phyloP scores from a whole-genome alignment of 2,888 invertebrate species.

The Steinernema hermaphroditum region DNA sequence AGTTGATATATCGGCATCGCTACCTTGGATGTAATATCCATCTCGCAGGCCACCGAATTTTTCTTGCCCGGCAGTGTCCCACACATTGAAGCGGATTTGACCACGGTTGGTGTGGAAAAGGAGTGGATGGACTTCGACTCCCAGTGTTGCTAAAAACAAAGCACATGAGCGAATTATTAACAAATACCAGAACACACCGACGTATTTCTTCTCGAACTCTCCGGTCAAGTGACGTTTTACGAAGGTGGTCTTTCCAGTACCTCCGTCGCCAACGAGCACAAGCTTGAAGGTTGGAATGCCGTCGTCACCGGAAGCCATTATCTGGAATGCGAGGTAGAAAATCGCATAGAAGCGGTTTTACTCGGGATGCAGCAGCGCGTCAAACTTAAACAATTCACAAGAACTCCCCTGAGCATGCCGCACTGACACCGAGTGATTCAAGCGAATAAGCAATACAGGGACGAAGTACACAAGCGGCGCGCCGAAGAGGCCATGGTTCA shows the following conservation, averaged over 20 bases:
- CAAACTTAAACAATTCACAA: too few relatives aligned
- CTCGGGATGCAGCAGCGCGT: too few relatives aligned
- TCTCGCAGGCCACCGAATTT: conserved; percentile 98
- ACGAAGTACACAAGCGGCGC: too few relatives aligned
- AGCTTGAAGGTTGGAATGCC: conserved; percentile 69
- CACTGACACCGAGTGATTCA: too few relatives aligned
- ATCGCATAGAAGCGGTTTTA: too few relatives aligned
- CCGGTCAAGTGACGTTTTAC: conserved; percentile 99
- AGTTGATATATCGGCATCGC: too few relatives aligned
- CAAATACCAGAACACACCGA: conserved; percentile 70
- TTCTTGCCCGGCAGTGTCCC: conserved; percentile 83
- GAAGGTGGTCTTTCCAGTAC: conserved; percentile 99
- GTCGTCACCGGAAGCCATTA: conserved; percentile 46
- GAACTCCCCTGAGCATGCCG: too few relatives aligned
- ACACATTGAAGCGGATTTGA: conserved; percentile 91
- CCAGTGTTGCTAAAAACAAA: conserved; percentile 83
- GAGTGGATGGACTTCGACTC: conserved; percentile 97
- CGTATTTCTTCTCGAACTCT: conserved; percentile 99
- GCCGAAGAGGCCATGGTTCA: too few relatives aligned
- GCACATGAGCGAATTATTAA: background rate
- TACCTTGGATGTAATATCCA: conserved; percentile 98
- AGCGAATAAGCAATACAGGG: too few relatives aligned
- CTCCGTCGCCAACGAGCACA: conserved; percentile 97
- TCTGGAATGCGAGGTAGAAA: too few relatives aligned
- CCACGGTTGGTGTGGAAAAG: conserved; percentile 98